Conservation (phyloP, 35 echinoderm and acorn worm species). For the Anneissia japonica region DNA sequence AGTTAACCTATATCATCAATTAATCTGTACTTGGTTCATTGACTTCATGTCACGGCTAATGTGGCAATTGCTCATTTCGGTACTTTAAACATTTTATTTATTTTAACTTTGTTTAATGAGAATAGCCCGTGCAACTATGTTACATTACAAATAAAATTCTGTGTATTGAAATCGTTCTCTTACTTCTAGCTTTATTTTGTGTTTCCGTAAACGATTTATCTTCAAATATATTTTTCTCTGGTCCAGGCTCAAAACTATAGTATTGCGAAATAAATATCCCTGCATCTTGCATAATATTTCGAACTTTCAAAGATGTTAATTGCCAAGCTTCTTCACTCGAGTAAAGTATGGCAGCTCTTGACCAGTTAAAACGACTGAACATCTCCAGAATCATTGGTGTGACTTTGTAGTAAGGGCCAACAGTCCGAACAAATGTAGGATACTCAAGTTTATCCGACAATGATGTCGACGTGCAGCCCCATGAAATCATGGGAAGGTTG, state of each 20-base stretch:
- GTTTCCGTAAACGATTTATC: background rate
- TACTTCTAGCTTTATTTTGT: constrained; percentile 39
- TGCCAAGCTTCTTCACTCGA: constrained; percentile 66
- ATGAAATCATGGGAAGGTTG: constrained; percentile 70
- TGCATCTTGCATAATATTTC: constrained; percentile 1
- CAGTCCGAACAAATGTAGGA: constrained; percentile 60
- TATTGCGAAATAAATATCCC: constrained; percentile 19
- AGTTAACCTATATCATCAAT: too few species aligned
- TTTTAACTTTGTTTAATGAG: too few species aligned
- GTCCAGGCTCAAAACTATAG: constrained; percentile 44
- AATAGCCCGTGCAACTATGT: too few species aligned
- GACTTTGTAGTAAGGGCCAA: constrained; percentile 41
- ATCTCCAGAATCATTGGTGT: constrained; percentile 39
- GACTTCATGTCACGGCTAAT: too few species aligned
- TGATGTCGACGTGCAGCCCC: constrained; percentile 29
- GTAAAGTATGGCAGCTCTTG: constrained; percentile 40
- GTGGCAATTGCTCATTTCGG: too few species aligned
- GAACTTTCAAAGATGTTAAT: constrained; percentile 35
- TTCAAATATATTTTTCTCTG: background rate
- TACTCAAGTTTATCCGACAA: constrained; percentile 50
- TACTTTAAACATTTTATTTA: too few species aligned
- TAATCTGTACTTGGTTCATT: too few species aligned
- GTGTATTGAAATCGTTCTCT: too few species aligned
- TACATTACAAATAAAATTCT: too few species aligned
- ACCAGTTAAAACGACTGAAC: constrained; percentile 30